Conservation (phyloP, 1,140 invertebrate genomes). For the Bathynomus jamesi region DNA sequence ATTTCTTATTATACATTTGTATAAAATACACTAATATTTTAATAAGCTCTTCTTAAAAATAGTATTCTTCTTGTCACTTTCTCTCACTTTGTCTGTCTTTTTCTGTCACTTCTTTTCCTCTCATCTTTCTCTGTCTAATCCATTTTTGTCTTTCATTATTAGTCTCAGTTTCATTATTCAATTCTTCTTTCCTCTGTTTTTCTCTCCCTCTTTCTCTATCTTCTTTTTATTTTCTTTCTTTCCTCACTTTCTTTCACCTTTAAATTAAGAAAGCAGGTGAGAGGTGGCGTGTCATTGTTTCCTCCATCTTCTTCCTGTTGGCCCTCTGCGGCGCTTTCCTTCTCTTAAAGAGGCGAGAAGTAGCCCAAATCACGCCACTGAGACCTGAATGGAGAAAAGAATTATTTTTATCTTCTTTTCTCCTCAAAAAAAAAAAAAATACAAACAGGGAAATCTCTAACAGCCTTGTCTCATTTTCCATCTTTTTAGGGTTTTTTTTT, state of each 20-base stretch:
- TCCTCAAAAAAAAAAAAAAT: too few species aligned
- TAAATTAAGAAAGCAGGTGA: background rate
- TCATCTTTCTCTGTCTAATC: background rate
- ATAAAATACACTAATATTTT: background rate
- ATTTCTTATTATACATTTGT: background rate
- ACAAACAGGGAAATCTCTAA: too few species aligned
- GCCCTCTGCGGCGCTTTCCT: background rate
- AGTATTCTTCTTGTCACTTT: background rate
- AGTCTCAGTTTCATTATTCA: background rate
- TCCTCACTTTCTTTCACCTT: background rate
- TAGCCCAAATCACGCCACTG: background rate
- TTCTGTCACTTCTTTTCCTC: background rate
- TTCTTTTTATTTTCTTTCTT: background rate
- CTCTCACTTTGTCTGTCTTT: background rate
- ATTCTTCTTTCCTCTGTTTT: background rate
- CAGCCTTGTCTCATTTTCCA: background rate
- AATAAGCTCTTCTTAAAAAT: background rate
- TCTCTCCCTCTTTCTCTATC: background rate
- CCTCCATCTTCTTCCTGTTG: background rate
- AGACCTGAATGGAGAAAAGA: too few species aligned
- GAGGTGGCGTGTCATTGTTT: background rate
- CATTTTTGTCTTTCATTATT: background rate
- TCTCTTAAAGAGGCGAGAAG: background rate
- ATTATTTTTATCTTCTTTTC: too few species aligned
- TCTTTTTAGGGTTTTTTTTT: background rate